These are phyloP conservation scores for Serripes groenlandicus DNA, from an alignment of 2,888 invertebrate species.

Conservation along the genomic window DNA sequence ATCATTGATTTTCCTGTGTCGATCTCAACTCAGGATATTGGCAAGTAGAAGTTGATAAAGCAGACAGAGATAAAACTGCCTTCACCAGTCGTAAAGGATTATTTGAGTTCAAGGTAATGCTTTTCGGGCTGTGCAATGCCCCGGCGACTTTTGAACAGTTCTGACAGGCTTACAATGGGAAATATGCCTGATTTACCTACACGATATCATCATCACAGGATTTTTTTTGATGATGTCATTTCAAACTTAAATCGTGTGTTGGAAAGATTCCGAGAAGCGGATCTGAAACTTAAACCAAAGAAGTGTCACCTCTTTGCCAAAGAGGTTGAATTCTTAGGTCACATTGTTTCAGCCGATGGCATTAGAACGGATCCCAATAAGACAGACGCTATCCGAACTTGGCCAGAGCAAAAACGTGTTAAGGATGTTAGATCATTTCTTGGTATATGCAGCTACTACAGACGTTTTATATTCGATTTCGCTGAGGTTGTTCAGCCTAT, in stretches of 20 bases:
- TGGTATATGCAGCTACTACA: conserved; percentile 23
- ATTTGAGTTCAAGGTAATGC: conserved; percentile 45
- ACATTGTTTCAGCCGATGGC: conserved; percentile 8
- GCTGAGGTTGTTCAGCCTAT: conserved; percentile 51
- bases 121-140: conserved; percentile 37
- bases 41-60: conserved; percentile 36
- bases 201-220: conserved; percentile 42
- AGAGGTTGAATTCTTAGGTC: conserved; percentile 30
- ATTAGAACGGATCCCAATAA: neutral
- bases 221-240: conserved; percentile 48
- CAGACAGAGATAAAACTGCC: conserved; percentile 33
- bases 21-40: conserved; percentile 53
- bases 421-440: conserved; percentile 22
- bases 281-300: conserved; percentile 54
- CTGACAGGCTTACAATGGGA: conserved; percentile 51
- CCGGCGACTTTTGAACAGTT: conserved; percentile 35
- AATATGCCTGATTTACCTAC: conserved; percentile 38
- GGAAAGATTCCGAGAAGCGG: conserved; percentile 25
- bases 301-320: conserved; percentile 39
- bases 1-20: conserved; percentile 32
- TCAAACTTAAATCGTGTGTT: conserved; percentile 50
- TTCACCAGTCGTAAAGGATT: conserved; percentile 36
- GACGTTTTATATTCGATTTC: conserved; percentile 52
- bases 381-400: conserved; percentile 1
- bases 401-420: conserved; percentile 7